phyloP scores from a whole-genome alignment of 2,797 vertebrate genomes.

The Hippopotamyrus pictus region DNA sequence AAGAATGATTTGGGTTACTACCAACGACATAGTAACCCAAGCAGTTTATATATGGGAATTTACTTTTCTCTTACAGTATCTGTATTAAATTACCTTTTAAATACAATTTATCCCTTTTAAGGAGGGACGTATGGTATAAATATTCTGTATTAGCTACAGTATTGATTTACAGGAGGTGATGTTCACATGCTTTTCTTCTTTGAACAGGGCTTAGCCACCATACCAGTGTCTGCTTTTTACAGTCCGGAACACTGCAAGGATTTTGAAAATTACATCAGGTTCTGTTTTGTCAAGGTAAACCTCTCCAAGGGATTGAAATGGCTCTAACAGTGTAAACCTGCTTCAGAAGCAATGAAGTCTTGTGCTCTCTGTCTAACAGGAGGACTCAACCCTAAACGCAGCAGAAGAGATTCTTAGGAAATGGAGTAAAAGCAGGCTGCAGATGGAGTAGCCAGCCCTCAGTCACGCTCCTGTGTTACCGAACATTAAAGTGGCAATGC shows the following conservation, averaged over 20 bases:
- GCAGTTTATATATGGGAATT: neutral
- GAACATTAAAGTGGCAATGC: neutral
- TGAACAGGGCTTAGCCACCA: constrained; percentile 75
- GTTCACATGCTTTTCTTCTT: neutral
- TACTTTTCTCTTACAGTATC: neutral
- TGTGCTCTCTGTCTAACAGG: constrained; percentile 53
- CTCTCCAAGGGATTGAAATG: neutral
- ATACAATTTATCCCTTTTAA: neutral
- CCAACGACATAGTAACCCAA: neutral
- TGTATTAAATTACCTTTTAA: neutral
- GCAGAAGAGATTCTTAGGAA: constrained; percentile 73
- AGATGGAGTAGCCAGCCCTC: neutral
- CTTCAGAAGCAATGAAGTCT: neutral
- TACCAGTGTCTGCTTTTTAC: constrained; percentile 82
- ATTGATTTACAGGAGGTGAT: neutral
- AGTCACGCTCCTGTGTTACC: neutral
- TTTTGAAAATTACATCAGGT: constrained; percentile 78
- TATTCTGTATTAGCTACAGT: neutral
- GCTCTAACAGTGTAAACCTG: neutral
- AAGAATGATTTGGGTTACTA: neutral
- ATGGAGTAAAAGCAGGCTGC: constrained; percentile 59
- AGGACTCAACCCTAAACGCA: constrained; percentile 76
- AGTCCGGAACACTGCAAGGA: constrained; percentile 65
- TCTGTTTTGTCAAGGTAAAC: constrained; percentile 92
- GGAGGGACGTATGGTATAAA: neutral